Evolutionary conservation across 2,888 invertebrate species (phyloP), one percentile per base, ranked within the genome.

Genomic region (Quadroppia sp.): DNA sequence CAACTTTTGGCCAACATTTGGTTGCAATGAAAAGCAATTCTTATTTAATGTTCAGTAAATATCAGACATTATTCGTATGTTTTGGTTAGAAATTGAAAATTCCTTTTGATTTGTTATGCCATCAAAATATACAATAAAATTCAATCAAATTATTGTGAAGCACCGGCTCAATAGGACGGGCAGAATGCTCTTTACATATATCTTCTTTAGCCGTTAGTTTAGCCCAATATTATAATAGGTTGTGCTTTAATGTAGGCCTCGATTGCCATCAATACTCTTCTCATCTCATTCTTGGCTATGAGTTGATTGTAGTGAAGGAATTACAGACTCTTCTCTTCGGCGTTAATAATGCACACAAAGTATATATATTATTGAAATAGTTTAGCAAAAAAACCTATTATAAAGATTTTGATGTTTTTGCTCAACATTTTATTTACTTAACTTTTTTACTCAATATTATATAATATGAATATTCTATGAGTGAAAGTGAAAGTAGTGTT

Each of bases 261-360:
- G 36, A 69, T 69, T 69, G 45, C 64, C 15, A 32, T 59, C 59
- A 3, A 53, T 23, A 15, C 53, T 20, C 53, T 25, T 25, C 53
- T 17, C 17, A 53, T 53, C 28, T 64, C 61, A 36, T 64, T 36
- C 20, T n/a, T 36, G 20, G 36, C 20, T 36, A 64, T n/a, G 56
- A 28, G 56, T 64, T 64, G 20, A 36, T 64, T 64, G 25, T 56
- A 15, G 11, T 30, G 30, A 9, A 56, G 56, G 56, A 56, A 56
- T 56, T 64, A 64, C 36, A 40, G 32, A 13, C 61, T 28, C 11
- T 36, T 4, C 30, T 36, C 61, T 30, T 64, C 30, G 17, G 15
- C 25, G 69, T 69, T 69, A 69, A 69, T 69, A 69, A 69, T 69
- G 20, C 45, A 69, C 23, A 11, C 36, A 69, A 36, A 42, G 69